These are phyloP conservation scores for Melinaea marsaeus DNA, from an alignment of 2,888 invertebrate genomes.

Conservation along the genomic window DNA sequence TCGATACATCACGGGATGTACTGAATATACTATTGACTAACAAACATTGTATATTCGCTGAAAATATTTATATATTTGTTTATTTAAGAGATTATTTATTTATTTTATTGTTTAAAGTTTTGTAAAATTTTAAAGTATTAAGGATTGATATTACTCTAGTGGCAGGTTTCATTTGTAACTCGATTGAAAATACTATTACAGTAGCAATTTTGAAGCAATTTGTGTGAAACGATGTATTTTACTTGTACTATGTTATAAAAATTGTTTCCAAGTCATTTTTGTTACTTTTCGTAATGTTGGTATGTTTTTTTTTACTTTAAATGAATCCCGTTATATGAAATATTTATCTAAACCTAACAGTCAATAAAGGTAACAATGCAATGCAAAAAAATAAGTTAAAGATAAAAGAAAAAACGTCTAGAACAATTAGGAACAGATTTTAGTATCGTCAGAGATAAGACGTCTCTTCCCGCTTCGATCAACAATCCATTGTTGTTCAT, in stretches of 20 bases:
- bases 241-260: not conserved
- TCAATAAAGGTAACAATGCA: no score
- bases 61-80: not conserved
- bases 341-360: no score
- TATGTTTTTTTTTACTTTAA: no score
- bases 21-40: not conserved
- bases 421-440: no score
- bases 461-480: no score
- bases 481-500: no score
- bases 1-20: constrained; percentile 40
- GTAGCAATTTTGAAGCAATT: constrained; percentile 6
- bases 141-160: constrained; percentile 34
- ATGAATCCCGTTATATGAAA: no score
- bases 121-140: not conserved
- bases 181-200: constrained; percentile 10
- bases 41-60: not conserved
- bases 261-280: not conserved
- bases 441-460: no score
- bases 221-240: not conserved
- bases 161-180: constrained; percentile 30
- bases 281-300: not conserved
- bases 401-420: no score
- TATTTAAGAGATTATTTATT: not conserved
- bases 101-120: not conserved
- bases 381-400: no score